Evolutionary conservation across 2,113 vertebrate species (phyloP).

Genomic region (Lasiurus cinereus): DNA sequence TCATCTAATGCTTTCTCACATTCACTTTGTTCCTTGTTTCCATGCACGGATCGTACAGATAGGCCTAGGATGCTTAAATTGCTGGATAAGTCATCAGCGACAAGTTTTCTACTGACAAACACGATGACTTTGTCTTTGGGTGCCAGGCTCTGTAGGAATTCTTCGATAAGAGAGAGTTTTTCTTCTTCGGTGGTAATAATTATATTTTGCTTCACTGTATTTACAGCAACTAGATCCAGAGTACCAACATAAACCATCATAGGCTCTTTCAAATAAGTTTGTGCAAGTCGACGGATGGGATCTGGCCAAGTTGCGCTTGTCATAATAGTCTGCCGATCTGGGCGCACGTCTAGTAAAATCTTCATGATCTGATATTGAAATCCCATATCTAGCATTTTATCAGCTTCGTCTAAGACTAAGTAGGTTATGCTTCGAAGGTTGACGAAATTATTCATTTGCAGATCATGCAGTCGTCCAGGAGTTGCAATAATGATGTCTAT

Average conservation of each 20-base stretch:
- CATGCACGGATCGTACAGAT: constrained; percentile 92
- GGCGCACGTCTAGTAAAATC: constrained; percentile 94
- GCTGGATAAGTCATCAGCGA: constrained; percentile 94
- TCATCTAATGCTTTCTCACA: constrained; percentile 93
- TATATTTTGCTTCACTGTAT: constrained; percentile 92
- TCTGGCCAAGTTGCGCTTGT: constrained; percentile 96
- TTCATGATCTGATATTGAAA: constrained; percentile 96
- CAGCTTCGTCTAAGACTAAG: constrained; percentile 95
- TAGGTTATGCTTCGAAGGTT: constrained; percentile 93
- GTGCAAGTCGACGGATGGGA: constrained; percentile 89
- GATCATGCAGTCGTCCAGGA: constrained; percentile 93
- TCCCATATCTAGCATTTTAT: constrained; percentile 95
- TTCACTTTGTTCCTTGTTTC: constrained; percentile 92
- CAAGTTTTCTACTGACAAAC: constrained; percentile 93
- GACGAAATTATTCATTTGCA: constrained; percentile 94
- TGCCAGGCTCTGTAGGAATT: constrained; percentile 91
- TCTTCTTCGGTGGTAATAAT: constrained; percentile 91
- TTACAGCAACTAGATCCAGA: constrained; percentile 92
- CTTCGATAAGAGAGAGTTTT: constrained; percentile 90
- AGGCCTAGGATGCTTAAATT: constrained; percentile 92
- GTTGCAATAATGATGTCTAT: constrained; percentile 96
- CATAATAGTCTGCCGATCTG: constrained; percentile 95
- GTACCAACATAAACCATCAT: constrained; percentile 96
- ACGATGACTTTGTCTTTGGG: constrained; percentile 92
- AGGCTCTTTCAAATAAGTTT: constrained; percentile 94